Evolutionary conservation across 2,797 vertebrate genomes (phyloP).

Genomic region (Alauda arvensis): DNA sequence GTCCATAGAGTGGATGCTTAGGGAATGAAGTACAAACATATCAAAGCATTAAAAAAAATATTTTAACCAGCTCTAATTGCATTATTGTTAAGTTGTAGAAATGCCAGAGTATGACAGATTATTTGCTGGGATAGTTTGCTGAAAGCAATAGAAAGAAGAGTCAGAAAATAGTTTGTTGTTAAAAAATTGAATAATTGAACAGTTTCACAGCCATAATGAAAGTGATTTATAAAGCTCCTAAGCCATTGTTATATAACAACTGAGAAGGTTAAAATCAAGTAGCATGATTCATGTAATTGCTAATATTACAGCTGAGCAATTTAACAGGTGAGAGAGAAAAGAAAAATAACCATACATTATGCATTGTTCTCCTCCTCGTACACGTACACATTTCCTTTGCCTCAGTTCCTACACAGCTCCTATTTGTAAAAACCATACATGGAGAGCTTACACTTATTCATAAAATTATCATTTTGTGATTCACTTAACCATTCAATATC

Average conservation of each 20-base stretch:
- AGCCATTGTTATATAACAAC: conserved; percentile 48
- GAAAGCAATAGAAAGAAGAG: not conserved
- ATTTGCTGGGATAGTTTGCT: not conserved
- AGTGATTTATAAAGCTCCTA: conserved; percentile 36
- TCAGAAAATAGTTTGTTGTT: not conserved
- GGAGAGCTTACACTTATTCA: conserved; percentile 1
- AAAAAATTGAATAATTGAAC: conserved; percentile 25
- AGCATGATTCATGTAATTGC: conserved; percentile 55
- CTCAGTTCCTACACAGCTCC: not conserved
- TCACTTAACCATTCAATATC: not conserved
- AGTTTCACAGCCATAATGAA: conserved; percentile 24
- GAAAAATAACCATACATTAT: conserved; percentile 29
- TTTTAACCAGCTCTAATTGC: not conserved
- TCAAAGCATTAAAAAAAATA: not conserved
- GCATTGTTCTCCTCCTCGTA: not conserved
- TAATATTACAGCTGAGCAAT: conserved; percentile 48
- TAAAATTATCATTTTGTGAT: not conserved
- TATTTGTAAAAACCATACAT: conserved; percentile 1
- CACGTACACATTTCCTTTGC: not conserved
- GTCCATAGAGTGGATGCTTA: not conserved
- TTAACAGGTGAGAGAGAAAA: conserved; percentile 24
- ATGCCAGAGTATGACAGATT: not conserved
- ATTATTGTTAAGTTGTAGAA: not conserved
- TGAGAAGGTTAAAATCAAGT: conserved; percentile 34
- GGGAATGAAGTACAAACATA: not conserved